Percentiles rank a stretch among this genome's conserved stretches.
These are phyloP conservation scores for Botrylloides violaceus DNA, from an alignment of 23 tunicate genomes.

Conservation along the genomic window DNA sequence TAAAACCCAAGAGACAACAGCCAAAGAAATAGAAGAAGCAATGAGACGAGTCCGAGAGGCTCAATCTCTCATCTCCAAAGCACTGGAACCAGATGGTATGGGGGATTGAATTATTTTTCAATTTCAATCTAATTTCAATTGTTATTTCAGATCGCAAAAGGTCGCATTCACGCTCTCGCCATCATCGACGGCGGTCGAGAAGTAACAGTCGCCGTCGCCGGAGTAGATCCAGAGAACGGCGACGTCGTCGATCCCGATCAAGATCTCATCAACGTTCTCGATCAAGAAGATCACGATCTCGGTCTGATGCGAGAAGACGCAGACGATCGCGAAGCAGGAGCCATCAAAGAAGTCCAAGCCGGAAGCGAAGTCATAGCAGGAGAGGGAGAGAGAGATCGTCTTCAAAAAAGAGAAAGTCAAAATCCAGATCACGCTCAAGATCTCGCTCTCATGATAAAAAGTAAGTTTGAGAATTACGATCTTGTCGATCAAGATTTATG, in stretches of 20 bases:
- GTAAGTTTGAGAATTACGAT: slow-evolving; percentile 20
- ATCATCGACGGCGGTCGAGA: slow-evolving; percentile 59
- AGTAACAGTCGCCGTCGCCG: slow-evolving; percentile 54
- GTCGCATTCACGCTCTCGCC: slow-evolving; percentile 60
- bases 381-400: slow-evolving; percentile 18
- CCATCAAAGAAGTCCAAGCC: slow-evolving; percentile 55
- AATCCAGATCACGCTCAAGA: slow-evolving; percentile 28
- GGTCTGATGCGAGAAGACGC: slow-evolving; percentile 13
- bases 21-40: slow-evolving; percentile 86
- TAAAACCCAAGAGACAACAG: slow-evolving; percentile 32
- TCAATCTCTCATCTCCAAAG: slow-evolving; percentile 67
- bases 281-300: slow-evolving; percentile 52
- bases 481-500: neutral
- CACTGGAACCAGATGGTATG: slow-evolving; percentile 57
- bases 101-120: neutral
- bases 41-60: slow-evolving; percentile 87
- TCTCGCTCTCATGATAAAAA: slow-evolving; percentile 39
- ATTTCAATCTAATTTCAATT: neutral
- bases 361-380: slow-evolving; percentile 34
- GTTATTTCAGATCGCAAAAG: slow-evolving; percentile 1
- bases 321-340: slow-evolving; percentile 28
- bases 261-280: slow-evolving; percentile 54
- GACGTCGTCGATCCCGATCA: slow-evolving; percentile 49
- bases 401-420: slow-evolving; percentile 12
- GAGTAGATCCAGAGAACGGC: slow-evolving; percentile 9